phyloP scores from a whole-genome alignment of 2,797 vertebrate species.

The Steatocranus sp. region DNA sequence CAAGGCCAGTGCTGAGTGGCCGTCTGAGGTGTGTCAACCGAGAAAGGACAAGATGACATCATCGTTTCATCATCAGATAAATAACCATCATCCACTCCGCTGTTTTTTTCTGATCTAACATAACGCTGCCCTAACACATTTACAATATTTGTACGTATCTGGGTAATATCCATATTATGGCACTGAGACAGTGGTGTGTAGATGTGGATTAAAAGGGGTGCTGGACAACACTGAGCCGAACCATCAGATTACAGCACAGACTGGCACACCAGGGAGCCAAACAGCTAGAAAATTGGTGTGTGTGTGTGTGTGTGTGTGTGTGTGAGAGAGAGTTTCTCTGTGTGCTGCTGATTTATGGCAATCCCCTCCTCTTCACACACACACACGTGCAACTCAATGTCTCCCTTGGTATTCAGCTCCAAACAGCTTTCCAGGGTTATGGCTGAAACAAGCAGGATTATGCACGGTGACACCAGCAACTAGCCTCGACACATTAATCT shows the following conservation, averaged over 20 bases:
- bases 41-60: constrained; percentile 15
- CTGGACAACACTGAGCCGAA: neutral
- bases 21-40: constrained; percentile 9
- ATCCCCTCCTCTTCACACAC: neutral
- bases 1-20: constrained; percentile 3
- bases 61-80: constrained; percentile 3
- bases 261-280: constrained; percentile 1
- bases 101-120: neutral
- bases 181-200: neutral
- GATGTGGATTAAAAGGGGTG: neutral
- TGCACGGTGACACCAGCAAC: constrained; percentile 30
- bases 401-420: neutral
- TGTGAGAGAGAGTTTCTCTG: neutral
- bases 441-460: constrained; percentile 39
- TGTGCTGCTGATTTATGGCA: constrained; percentile 16
- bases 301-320: neutral
- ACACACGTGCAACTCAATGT: neutral
- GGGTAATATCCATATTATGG: neutral
- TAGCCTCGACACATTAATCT: constrained; percentile 37
- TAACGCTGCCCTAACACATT: neutral
- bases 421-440: constrained; percentile 34
- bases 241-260: constrained; percentile 20
- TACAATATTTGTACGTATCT: neutral
- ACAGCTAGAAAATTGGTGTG: neutral
- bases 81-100: neutral